Base-by-base conservation (phyloP, 2,113 vertebrate species). In the Chauna torquata region DNA sequence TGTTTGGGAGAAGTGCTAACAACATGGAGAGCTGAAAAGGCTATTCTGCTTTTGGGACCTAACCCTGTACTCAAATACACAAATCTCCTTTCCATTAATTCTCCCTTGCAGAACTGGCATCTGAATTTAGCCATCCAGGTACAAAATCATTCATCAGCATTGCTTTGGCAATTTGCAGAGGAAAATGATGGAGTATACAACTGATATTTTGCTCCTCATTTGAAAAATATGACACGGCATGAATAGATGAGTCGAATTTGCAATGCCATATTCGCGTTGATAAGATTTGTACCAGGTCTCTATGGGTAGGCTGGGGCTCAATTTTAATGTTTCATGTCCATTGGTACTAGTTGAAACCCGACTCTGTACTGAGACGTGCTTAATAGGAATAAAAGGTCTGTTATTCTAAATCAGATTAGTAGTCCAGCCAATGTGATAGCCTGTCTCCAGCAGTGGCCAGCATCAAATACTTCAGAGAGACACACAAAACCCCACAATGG, bases 371-470 rank as follows among this genome's bases (percentile, higher is more conserved):
- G 83, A 86, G 83, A 92, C 0, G 0, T 83, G 42, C 90, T 92
- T 94, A 83, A 96, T 81, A 94, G 88, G 93, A 94, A 96, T 95
- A 94, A 96, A 96, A 94, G 94, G 72, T 55, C 88, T 96, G 86
- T 92, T 96, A 88, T 88, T 90, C 83, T 92, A 92, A 96, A 95
- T 96, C 95, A 94, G 86, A 96, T 96, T 92, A 96, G 64, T 94
- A 88, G 82, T 90, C 82, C 90, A 94, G 90, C 57, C 92, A 71
- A 84, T 91, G 72, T 57, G 77, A 88, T 96, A 95, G 68, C 90
- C 79, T 79, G 90, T 93, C 90, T 93, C 85, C 90, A 95, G 85
- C 85, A 92, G 88, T 79, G 83, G 61, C 82, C 86, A 76, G 83
- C 77, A 78, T 86, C 82, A 87, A 91, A 86, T 91, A 65, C 55